A percentile compares a stretch with the other conserved stretches of the same genome.
Evolutionary conservation across 2,797 vertebrate species (phyloP).

Genomic region (Neosilurus hyrtlii): DNA sequence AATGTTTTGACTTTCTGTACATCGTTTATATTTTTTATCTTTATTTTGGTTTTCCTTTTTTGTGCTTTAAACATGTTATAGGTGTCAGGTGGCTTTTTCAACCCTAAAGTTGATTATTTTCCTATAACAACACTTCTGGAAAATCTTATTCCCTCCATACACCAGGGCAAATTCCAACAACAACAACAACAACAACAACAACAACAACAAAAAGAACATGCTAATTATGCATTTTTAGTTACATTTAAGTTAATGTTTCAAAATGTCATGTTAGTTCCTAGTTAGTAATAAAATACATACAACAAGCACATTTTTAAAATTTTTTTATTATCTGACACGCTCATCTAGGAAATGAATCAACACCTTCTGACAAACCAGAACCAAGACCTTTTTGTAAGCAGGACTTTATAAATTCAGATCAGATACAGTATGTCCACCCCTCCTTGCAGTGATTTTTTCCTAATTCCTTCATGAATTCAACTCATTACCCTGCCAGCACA

Average conservation of each 20-base stretch:
- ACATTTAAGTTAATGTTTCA: neutral
- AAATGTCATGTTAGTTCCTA: neutral
- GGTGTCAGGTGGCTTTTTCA: neutral
- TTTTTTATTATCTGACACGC: neutral
- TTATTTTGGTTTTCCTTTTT: neutral
- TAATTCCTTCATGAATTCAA: neutral
- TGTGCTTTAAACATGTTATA: neutral
- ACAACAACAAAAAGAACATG: neutral
- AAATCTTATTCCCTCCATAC: neutral
- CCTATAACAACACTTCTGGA: neutral
- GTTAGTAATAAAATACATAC: neutral
- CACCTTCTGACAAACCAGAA: neutral
- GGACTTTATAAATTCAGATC: neutral
- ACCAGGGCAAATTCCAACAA: neutral
- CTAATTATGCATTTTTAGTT: neutral
- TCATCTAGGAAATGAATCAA: neutral
- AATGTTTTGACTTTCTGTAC: neutral
- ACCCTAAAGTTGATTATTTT: neutral
- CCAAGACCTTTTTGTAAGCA: neutral
- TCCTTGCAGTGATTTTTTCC: neutral
- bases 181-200: neutral
- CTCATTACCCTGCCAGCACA: too few relatives aligned
- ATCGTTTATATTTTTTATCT: neutral
- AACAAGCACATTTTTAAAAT: neutral
- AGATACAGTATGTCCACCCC: neutral